Evolutionary conservation across 2,113 vertebrate species (phyloP).

Genomic region (Lontra canadensis): DNA sequence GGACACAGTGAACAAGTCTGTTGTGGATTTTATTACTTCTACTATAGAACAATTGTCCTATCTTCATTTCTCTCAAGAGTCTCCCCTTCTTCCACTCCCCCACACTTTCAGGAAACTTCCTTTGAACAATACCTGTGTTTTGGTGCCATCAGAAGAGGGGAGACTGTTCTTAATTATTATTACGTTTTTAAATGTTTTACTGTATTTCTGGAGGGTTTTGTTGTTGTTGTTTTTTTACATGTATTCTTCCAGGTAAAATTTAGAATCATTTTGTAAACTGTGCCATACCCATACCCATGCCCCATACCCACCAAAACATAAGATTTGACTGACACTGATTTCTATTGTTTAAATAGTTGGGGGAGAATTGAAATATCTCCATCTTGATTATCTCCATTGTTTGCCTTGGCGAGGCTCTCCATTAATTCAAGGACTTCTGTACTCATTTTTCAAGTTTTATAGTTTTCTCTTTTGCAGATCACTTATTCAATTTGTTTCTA

Average conservation of each 20-base stretch:
- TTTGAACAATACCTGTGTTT: background rate
- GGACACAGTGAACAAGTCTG: background rate
- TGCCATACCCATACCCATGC: too few species aligned
- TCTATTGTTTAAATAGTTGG: background rate
- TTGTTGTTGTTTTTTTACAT: background rate
- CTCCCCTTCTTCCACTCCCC: fast-evolving
- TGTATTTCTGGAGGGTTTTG: background rate
- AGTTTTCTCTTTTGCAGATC: background rate
- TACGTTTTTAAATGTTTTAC: background rate
- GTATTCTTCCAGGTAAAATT: background rate
- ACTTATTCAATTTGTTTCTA: background rate
- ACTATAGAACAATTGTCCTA: background rate
- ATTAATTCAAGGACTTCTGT: background rate
- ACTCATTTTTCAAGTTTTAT: background rate
- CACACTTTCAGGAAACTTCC: background rate
- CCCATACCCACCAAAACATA: background rate
- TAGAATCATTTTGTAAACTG: background rate
- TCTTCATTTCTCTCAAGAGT: background rate
- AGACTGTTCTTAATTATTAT: background rate
- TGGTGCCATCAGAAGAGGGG: background rate
- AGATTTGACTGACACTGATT: background rate
- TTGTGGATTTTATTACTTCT: background rate
- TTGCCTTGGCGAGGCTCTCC: background rate
- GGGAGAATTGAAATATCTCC: background rate
- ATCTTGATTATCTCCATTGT: background rate